These are phyloP conservation scores for Crotalus tigris DNA, from an alignment of 2,113 vertebrate species.

Conservation along the genomic window DNA sequence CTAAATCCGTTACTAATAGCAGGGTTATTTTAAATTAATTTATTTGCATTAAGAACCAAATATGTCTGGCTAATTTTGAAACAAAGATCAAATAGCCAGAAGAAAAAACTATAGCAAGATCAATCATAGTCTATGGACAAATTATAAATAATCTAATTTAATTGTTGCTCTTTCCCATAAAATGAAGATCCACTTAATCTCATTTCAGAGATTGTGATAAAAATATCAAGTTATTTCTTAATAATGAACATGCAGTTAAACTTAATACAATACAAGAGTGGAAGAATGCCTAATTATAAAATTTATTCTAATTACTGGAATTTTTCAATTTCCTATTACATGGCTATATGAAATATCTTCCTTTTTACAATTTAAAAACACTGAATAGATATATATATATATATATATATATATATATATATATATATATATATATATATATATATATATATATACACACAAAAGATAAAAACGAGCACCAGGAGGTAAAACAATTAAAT, in stretches of 20 bases:
- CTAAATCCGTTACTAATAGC: neutral
- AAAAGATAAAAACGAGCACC: no score
- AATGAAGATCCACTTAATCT: neutral
- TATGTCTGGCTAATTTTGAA: neutral
- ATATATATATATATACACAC: no score
- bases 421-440: no score
- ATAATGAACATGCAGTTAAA: neutral
- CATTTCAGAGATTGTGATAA: neutral
- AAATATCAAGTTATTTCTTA: neutral
- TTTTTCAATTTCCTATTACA: neutral
- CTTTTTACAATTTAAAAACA: neutral
- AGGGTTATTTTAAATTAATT: neutral
- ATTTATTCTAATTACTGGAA: neutral
- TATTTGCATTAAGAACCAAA: neutral
- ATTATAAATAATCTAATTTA: neutral
- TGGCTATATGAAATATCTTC: neutral
- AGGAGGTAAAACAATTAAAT: no score
- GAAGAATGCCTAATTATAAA: neutral
- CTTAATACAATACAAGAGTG: neutral
- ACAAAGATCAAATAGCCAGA: neutral
- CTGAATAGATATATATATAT: no score
- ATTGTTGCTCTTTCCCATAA: neutral
- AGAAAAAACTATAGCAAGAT: neutral
- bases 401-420: no score
- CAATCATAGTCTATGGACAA: neutral